These are phyloP conservation scores for Spea bombifrons DNA, from an alignment of 2,113 vertebrate genomes.

Conservation along the genomic window DNA sequence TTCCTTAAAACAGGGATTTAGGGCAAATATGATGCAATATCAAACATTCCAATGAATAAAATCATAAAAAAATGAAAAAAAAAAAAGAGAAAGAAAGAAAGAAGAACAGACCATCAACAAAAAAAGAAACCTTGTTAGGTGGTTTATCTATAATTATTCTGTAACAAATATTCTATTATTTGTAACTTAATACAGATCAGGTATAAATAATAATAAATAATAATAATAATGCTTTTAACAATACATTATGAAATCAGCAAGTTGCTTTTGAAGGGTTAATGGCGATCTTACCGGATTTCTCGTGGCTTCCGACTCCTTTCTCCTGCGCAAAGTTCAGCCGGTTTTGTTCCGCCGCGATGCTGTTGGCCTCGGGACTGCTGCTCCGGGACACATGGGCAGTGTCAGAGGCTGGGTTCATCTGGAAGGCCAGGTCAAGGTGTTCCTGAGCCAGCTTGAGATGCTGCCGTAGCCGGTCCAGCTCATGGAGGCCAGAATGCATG, in stretches of 20 bases:
- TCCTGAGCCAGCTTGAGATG: slow-evolving; percentile 82
- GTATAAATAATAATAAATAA: neutral
- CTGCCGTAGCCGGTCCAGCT: slow-evolving; percentile 71
- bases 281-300: slow-evolving; percentile 63
- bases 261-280: neutral
- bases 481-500: slow-evolving; percentile 55
- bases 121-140: neutral
- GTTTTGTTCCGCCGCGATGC: slow-evolving; percentile 76
- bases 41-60: too few relatives aligned
- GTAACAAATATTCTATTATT: too few relatives aligned
- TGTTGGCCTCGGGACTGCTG: slow-evolving; percentile 78
- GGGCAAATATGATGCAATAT: too few relatives aligned
- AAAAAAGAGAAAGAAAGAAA: too few relatives aligned
- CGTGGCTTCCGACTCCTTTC: slow-evolving; percentile 66
- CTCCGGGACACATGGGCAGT: slow-evolving; percentile 70
- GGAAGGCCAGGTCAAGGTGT: slow-evolving; percentile 80
- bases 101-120: too few relatives aligned
- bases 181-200: too few relatives aligned
- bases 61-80: too few relatives aligned
- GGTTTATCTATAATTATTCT: too few relatives aligned
- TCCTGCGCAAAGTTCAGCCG: slow-evolving; percentile 82
- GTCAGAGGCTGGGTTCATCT: slow-evolving; percentile 51
- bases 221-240: neutral
- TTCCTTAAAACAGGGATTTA: too few relatives aligned
- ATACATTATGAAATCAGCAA: neutral